A percentile compares a stretch with the other conserved stretches of the same genome.
Conservation (phyloP, 53 echinoderm and acorn worm genomes). For the Crossaster papposus region DNA sequence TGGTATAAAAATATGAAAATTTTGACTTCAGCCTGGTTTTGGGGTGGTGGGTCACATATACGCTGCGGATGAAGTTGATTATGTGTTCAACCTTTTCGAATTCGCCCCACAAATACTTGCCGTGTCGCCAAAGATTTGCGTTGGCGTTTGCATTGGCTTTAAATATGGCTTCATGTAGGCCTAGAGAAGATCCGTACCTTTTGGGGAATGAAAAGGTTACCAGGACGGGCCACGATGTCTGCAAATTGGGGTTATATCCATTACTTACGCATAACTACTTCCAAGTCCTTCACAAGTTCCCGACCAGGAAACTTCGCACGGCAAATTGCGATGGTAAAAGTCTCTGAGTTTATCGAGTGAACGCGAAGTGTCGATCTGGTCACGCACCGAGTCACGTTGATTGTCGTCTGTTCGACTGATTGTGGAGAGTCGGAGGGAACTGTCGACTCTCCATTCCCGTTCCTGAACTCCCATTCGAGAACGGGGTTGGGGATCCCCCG, state of each 20-base stretch:
- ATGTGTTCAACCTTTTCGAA: too few relatives aligned
- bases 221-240: neutral
- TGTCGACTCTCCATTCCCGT: neutral
- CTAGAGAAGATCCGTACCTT: too few relatives aligned
- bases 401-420: neutral
- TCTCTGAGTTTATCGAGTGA: neutral
- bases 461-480: constrained; percentile 13
- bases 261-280: constrained; percentile 11
- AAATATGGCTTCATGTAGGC: too few relatives aligned
- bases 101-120: too few relatives aligned
- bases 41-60: too few relatives aligned
- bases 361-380: constrained; percentile 5
- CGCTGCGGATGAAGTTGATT: too few relatives aligned
- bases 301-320: neutral
- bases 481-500: constrained; percentile 18
- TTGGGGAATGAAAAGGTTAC: too few relatives aligned
- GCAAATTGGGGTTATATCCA: neutral
- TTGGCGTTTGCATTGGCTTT: too few relatives aligned
- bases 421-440: neutral
- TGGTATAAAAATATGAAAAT: too few relatives aligned
- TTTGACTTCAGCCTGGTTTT: too few relatives aligned
- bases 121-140: too few relatives aligned
- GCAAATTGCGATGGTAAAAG: neutral
- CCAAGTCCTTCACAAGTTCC: neutral
- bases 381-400: neutral